Conservation (phyloP, 2,113 vertebrate genomes). For the Heliornis fulica region DNA sequence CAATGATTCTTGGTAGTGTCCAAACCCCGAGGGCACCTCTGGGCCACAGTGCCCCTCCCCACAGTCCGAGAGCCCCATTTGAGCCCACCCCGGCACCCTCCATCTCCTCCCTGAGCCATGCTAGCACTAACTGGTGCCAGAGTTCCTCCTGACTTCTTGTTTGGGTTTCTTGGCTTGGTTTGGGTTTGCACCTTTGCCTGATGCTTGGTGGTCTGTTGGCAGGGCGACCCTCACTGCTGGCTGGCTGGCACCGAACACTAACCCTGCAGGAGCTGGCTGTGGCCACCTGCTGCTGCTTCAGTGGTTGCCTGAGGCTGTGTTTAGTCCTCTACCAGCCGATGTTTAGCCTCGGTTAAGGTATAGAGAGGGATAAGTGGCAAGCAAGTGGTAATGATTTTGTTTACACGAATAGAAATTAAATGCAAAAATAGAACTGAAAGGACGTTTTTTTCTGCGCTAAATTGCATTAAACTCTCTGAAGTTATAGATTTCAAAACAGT, state of each 20-base stretch:
- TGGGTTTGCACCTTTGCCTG: neutral
- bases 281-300: neutral
- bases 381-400: neutral
- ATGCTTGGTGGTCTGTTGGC: neutral
- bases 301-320: accelerated
- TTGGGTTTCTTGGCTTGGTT: neutral
- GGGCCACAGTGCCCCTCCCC: neutral
- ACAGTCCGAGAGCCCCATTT: neutral
- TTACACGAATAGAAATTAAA: neutral
- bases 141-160: neutral
- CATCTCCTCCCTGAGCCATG: accelerated
- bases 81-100: accelerated
- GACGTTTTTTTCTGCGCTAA: neutral
- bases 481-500: neutral
- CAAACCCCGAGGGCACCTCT: neutral
- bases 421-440: neutral
- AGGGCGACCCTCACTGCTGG: accelerated
- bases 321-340: neutral
- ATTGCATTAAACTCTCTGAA: neutral
- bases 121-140: accelerated
- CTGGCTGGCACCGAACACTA: accelerated
- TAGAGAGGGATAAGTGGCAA: neutral
- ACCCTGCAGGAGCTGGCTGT: neutral
- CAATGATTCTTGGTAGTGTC: neutral
- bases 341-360: neutral